Base-by-base conservation (phyloP, 2,888 invertebrate genomes). In the Halocaridina rubra region DNA sequence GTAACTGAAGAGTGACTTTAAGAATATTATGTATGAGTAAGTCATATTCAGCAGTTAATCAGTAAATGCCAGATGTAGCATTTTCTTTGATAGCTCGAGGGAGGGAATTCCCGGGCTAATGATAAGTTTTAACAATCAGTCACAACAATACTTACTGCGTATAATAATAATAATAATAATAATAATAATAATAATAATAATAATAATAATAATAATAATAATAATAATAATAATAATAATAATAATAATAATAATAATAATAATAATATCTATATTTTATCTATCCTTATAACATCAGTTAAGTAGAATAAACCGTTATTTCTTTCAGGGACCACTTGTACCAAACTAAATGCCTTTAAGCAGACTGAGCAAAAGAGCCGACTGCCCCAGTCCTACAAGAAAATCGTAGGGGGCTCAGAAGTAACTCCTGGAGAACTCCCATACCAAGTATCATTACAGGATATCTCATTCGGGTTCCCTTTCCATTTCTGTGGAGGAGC, bases 381-480 rank as follows among this genome's bases (percentile, higher is more conserved):
- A 7, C 22, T n/a, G 1, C 64, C 64, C 64, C 0, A 3, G 24
- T 13, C 8, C 46, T 10, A 3, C 3, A 24, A 10, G 22, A 33
- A n/a, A 33, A 29, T 71, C 13, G 71, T 71, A n/a, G 71, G 71
- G 10, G 71, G 71, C 0, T 33, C 13, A 3, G 27, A 75, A 27
- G 75, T 19, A 2, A 24, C 13, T 4, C 75, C 19, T 16, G 24
- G 75, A 4, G 75, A 75, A 46, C 53, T 75, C n/a, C 22, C 39
- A 5, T 75, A 75, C 75, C 75, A 75, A 16, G 22, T 75, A 16
- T 53, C 27, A 5, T 53, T 75, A 16, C 75, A 75, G 75, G 75
- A 75, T 19, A 53, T 53, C 24, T 75, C 75, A 3, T 75, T 22
- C 71, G 71, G 71, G 33, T 75, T 75, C 13, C 33, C 71, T 22